Conservation (phyloP, 2,797 vertebrate genomes). For the Scyliorhinus canicula region DNA sequence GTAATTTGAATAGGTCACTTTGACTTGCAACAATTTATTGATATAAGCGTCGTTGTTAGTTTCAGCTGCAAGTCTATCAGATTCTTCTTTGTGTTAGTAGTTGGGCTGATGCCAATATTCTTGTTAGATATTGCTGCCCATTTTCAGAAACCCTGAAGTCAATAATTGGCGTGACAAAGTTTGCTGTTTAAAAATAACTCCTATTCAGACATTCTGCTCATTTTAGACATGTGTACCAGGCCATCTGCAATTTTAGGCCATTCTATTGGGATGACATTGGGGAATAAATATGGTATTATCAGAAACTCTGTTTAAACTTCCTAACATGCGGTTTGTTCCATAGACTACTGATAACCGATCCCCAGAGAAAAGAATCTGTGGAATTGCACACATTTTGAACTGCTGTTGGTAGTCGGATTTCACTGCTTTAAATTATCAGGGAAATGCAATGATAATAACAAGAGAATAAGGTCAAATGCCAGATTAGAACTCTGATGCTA, state of each 20-base stretch:
- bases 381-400: constrained; percentile 21
- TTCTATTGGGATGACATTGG: background rate
- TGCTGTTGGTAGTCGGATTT: background rate
- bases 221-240: background rate
- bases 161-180: constrained; percentile 15
- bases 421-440: background rate
- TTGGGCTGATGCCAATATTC: constrained; percentile 21
- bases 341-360: background rate
- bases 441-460: background rate
- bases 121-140: background rate
- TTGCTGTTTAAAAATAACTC: constrained; percentile 4
- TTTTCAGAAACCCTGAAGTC: background rate
- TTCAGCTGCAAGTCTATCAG: background rate
- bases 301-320: background rate
- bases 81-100: background rate
- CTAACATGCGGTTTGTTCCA: background rate
- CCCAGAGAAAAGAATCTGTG: background rate
- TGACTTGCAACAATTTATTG: constrained; percentile 26
- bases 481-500: constrained; percentile 32
- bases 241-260: background rate
- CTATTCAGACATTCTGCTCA: background rate
- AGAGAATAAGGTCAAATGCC: background rate
- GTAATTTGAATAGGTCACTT: constrained; percentile 16
- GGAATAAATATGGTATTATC: background rate
- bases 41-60: background rate